Percentiles rank a stretch among this genome's conserved stretches.
Evolutionary conservation across 1,140 invertebrate species (phyloP).

Genomic region (Tigriopus japonicus): DNA sequence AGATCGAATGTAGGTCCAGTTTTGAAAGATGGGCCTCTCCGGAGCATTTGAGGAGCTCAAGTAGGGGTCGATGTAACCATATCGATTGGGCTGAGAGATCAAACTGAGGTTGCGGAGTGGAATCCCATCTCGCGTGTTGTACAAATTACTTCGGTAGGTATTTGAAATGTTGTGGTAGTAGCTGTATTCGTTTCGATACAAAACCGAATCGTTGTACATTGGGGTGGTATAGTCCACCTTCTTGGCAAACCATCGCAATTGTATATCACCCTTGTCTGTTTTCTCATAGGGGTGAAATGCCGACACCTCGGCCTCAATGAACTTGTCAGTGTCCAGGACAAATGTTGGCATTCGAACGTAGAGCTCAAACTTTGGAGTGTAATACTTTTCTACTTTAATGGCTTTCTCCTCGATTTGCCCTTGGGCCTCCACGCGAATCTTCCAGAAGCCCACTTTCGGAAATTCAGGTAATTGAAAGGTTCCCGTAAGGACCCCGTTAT

Average conservation of each 20-base stretch:
- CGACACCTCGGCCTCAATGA: slow-evolving; percentile 21
- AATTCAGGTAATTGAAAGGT: neutral
- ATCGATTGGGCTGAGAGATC: slow-evolving; percentile 3
- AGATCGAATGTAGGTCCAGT: slow-evolving; percentile 8
- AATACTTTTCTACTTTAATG: slow-evolving; percentile 30
- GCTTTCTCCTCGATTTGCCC: slow-evolving; percentile 29
- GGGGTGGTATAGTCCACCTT: slow-evolving; percentile 11
- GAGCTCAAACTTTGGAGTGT: slow-evolving; percentile 30
- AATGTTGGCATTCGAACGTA: slow-evolving; percentile 23
- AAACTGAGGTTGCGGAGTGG: neutral
- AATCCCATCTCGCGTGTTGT: slow-evolving; percentile 10
- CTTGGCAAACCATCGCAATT: slow-evolving; percentile 18
- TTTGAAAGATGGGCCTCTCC: slow-evolving; percentile 16
- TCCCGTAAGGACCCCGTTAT: neutral
- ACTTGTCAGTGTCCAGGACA: slow-evolving; percentile 24
- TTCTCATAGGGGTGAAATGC: slow-evolving; percentile 24
- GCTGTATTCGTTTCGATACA: slow-evolving; percentile 14
- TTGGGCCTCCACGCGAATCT: slow-evolving; percentile 27
- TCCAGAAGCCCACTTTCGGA: slow-evolving; percentile 27
- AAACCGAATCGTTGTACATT: slow-evolving; percentile 12
- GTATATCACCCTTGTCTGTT: slow-evolving; percentile 24
- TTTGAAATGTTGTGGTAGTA: slow-evolving; percentile 17
- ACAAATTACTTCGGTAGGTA: slow-evolving; percentile 13
- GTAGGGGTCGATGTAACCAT: slow-evolving; percentile 13
- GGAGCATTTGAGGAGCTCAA: neutral